Evolutionary conservation across 1,140 invertebrate genomes (phyloP), one percentile per base, ranked within the genome.

Genomic region (Drosophila lacteicornis): DNA sequence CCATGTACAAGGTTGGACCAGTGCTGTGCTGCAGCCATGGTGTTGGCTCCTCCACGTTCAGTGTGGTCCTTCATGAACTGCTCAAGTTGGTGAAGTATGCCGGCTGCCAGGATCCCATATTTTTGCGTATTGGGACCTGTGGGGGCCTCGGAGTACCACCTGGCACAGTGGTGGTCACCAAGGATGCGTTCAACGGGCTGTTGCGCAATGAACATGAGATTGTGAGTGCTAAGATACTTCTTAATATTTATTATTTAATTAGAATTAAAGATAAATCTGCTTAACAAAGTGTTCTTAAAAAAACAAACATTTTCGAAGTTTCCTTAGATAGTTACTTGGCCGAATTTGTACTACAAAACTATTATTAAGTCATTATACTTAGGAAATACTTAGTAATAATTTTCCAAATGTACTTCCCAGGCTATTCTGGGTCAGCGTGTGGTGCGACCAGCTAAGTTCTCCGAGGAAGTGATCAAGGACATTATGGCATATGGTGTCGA

Each of bases 1-100:
- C 97, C 15, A 97, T 99, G 95, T 99, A 96, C 93, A 99, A 99
- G 96, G 91, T 91, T 55, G 92, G 92, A 2, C 84, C 78, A 0
- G 87, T 93, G 0, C 25, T 93, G 15, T 91, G 79, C 40, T 82
- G 73, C 9, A 93, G 97, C 95, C 98, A 99, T 91, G 98, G 98
- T 46, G 98, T 99, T 95, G 98, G 98, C 11, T 96, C 97, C 57
- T 97, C 98, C 15, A 98, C 98, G 0, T 94, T 98, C 25, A 97
- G 97, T 0, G 98, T 99, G 59, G 94, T 99, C 7, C 94, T 99
- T 0, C 97, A 99, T 87, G 98, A 99, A 93, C 93, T 98, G 5
- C 96, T 99, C 71, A 99, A 99, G 93, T 93, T 99, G 66, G 96
- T 99, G 94, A 96, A 97, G 92, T 97, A 99, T 92, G 98, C 98